Conservation (phyloP, 2,797 vertebrate genomes). For the Gephyroberyx darwinii region DNA sequence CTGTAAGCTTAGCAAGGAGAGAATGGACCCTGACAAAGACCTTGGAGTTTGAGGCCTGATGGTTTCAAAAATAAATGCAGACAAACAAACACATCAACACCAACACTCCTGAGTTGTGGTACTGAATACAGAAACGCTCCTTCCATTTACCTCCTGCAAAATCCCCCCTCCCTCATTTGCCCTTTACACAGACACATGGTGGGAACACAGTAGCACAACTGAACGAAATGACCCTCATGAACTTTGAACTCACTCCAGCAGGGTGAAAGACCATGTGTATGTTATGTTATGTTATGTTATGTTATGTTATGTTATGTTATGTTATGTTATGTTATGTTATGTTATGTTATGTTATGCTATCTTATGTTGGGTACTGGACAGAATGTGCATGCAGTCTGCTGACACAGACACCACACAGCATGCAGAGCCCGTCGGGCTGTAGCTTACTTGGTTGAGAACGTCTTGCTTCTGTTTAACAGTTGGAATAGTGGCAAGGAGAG, state of each 20-base stretch:
- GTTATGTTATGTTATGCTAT: too few species aligned
- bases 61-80: slow-evolving; percentile 21
- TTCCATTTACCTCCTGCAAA: not conserved
- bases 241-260: slow-evolving; percentile 43
- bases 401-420: slow-evolving; percentile 79
- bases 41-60: not conserved
- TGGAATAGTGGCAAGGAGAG: slow-evolving; percentile 34
- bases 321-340: slow-evolving; percentile 14
- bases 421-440: slow-evolving; percentile 73
- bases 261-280: slow-evolving; percentile 47
- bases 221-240: slow-evolving; percentile 46
- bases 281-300: too few species aligned
- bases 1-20: not conserved
- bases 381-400: slow-evolving; percentile 76
- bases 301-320: too few species aligned
- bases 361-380: slow-evolving; percentile 37
- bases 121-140: slow-evolving; percentile 16
- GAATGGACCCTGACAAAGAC: slow-evolving; percentile 11
- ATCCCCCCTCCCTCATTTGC: not conserved
- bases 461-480: slow-evolving; percentile 86
- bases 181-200: slow-evolving; percentile 32
- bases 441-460: slow-evolving; percentile 89
- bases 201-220: slow-evolving; percentile 39
- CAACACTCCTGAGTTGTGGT: slow-evolving; percentile 13
- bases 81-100: slow-evolving; percentile 17